A percentile compares a stretch with the other conserved stretches of the same genome.
These are phyloP conservation scores for Larimichthys polyactis DNA, from an alignment of 2,113 vertebrate species.

Conservation along the genomic window DNA sequence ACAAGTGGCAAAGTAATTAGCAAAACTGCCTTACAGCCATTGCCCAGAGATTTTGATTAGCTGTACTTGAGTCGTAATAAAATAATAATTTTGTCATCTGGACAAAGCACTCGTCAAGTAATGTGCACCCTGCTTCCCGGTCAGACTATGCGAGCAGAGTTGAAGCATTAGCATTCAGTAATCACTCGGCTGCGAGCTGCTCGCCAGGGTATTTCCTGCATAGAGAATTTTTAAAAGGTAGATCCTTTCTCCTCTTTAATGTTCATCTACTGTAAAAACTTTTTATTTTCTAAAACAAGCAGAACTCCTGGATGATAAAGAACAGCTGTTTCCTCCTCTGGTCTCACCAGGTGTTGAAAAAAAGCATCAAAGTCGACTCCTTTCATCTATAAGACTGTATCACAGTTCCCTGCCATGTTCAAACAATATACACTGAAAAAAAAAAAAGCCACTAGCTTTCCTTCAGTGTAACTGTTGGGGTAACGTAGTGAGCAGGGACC, in stretches of 20 bases:
- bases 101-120: constrained; percentile 36
- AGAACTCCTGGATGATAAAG: neutral
- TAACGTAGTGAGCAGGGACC: constrained; percentile 74
- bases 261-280: constrained; percentile 1
- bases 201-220: constrained; percentile 12
- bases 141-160: constrained; percentile 8
- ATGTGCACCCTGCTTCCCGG: constrained; percentile 14
- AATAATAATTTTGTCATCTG: constrained; percentile 45
- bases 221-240: constrained; percentile 15
- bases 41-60: constrained; percentile 39
- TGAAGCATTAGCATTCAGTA: constrained; percentile 33
- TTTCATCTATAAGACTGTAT: constrained; percentile 9
- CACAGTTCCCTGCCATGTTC: constrained; percentile 6
- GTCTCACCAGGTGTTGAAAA: constrained; percentile 2
- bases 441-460: constrained; percentile 16
- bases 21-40: constrained; percentile 11
- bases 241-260: neutral
- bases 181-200: constrained; percentile 5
- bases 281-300: neutral
- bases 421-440: constrained; percentile 6
- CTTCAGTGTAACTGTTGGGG: constrained; percentile 65
- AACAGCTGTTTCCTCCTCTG: neutral
- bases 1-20: constrained; percentile 38
- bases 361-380: constrained; percentile 1
- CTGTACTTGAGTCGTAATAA: constrained; percentile 42